Evolutionary conservation across 30 jellyfish, hydroid and myxozoan species (phyloP), one percentile per base, ranked within the genome.

Genomic region (Sanderia malayensis): DNA sequence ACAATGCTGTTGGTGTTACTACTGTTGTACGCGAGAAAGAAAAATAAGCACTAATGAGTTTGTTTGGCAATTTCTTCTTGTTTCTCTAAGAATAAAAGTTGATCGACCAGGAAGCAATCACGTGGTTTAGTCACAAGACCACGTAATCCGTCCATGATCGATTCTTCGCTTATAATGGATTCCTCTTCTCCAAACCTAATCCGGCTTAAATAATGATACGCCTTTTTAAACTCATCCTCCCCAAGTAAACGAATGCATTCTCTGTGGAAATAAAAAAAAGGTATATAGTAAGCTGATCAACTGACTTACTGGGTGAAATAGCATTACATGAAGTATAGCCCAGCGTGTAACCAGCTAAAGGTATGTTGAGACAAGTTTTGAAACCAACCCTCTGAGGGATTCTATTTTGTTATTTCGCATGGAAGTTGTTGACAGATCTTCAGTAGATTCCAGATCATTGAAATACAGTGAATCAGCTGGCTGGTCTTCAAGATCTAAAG

Each of bases 191-290:
- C 88, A 34, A 86, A 86, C 24, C 92, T 44, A 19, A 73, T 70
- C 49, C 67, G 47, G 8, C 78, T 79, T n/a, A 86, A 61, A 41
- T 77, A 86, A 20, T 72, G 80, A 79, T 86, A 86, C 13, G 85
- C 94, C 34, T 59, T 71, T 22, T 57, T 62, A 66, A 86, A 86
- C 1, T 81, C 92, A n/a, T 79, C 94, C 22, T 34, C 84, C 15
- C 96, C 96, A 46, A 86, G 96, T 23, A 86, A 82, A n/a, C 94
- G 74, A 29, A 47, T 80, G 86, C 96, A 79, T 57, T 86, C 96
- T 17, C 96, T 86, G 55, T 63, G 58, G 44, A 70, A 58, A n/a
- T 4, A 55, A 4, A 37, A 4, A 13, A 37, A 37, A 37, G n/a
- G n/a, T n/a, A n/a, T n/a, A n/a, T n/a, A n/a, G n/a, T n/a, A n/a